These are phyloP conservation scores for Cheilosia vernalis DNA, from an alignment of 2,888 invertebrate genomes.

Conservation along the genomic window DNA sequence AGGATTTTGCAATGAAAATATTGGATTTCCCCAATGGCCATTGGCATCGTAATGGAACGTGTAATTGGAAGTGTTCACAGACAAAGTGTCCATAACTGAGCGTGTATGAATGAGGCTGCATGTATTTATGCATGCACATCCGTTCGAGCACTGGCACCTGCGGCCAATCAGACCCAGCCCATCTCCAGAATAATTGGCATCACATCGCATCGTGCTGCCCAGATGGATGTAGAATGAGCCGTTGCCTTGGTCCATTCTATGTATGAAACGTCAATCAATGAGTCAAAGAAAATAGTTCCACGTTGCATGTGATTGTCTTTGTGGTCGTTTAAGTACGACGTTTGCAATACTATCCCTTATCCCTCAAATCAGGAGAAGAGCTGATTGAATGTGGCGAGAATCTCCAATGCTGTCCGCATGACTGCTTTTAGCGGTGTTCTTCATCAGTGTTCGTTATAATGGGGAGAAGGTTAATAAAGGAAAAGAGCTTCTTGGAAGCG, in stretches of 20 bases:
- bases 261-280: conserved; percentile 61
- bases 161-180: conserved; percentile 59
- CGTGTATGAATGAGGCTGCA: conserved; percentile 36
- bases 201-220: conserved; percentile 62
- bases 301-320: conserved; percentile 40
- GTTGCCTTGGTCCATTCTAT: conserved; percentile 34
- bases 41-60: conserved; percentile 68
- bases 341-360: not conserved
- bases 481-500: not conserved
- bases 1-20: conserved; percentile 67
- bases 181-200: conserved; percentile 66
- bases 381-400: conserved; percentile 27
- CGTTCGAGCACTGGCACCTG: conserved; percentile 57
- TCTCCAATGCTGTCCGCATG: not conserved
- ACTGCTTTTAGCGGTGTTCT: conserved; percentile 18
- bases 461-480: too few relatives aligned
- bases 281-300: conserved; percentile 45
- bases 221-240: conserved; percentile 42
- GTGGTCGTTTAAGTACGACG: conserved; percentile 16
- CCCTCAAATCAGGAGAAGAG: conserved; percentile 25
- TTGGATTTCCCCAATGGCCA: conserved; percentile 69
- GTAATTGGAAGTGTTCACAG: conserved; percentile 71
- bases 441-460: too few relatives aligned
- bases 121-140: conserved; percentile 59
- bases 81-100: conserved; percentile 68